Evolutionary conservation across 2,113 vertebrate species (phyloP), one percentile per base, ranked within the genome.

Genomic region (Lathamus discolor): DNA sequence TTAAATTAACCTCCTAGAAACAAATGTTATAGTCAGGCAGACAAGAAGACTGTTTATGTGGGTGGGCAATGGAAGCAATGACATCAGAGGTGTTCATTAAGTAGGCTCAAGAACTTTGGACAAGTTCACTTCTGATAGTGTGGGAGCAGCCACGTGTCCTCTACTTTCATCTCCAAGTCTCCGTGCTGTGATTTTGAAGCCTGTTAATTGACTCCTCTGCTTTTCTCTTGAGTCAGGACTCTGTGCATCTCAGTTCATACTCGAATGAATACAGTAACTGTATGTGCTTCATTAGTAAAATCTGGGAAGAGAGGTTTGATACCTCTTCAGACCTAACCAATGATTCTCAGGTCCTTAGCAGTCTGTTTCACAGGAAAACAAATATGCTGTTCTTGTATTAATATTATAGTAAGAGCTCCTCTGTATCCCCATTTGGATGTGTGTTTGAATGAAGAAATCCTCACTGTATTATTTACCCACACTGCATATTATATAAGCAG

Each of bases 281-380:
- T 92, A 27, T 74, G 48, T 95, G 76, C 44, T 69, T 93, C 66
- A 35, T 93, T 69, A 86, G 66, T 68, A 84, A 90, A 96, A 95
- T 83, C 90, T 72, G 48, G 41, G 35, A 67, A 90, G 79, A 77
- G 46, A 80, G 20, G 46, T 93, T 52, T 89, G 85, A 33, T 94
- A 72, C 35, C 44, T 93, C 66, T 92, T 86, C n/a, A 11, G 86
- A 41, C 19, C 35, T 77, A 52, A 86, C 63, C 67, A 75, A 33
- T 61, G 41, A 41, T 84, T 96, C 84, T 86, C 61, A 74, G 74
- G 68, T 86, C 54, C 57, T 77, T 62, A 74, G 63, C 52, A 46
- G 39, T 78, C 61, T 93, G 55, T 44, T 89, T 79, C 57, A 62
- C 52, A 68, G 61, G 51, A 88, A 93, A 97, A 81, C 44, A 76